Base-by-base conservation (phyloP, 92 coral and sea anemone species). In the Isaurus tuberculatus region DNA sequence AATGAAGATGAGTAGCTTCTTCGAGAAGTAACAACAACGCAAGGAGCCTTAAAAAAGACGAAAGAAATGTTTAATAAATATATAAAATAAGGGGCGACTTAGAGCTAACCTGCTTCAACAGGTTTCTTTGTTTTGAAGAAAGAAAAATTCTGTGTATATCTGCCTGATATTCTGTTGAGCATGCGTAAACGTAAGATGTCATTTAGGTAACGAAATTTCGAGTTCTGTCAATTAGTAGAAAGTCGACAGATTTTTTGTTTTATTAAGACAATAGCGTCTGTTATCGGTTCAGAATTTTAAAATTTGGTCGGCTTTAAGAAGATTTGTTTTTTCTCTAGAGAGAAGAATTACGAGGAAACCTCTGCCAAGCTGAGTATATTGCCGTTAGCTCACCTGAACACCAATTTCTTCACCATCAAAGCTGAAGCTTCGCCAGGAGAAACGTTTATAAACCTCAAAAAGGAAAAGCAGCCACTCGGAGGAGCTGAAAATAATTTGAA, bases 341-440 rank as follows among this genome's bases (percentile, higher is more conserved):
- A n/a, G 5, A n/a, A 20, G 0, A 2, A 8, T 55, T 55, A 19
- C 22, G 23, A n/a, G 23, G n/a, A 19, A 55, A 4, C 26, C 7
- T 55, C 22, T 22, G 63, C 22, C 22, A 1, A 55, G 22, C 16
- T 11, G 13, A 11, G 16, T 2, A 6, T 11, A 0, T 46, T 11
- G 53, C 16, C 16, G 53, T 37, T 25, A 19, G 28, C 92, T 69
- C 43, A 95, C 98, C 98, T 91, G 85, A 79, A 88, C 3, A 89
- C 90, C 17, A 91, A 79, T 32, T 91, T 92, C 79, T 88, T 92
- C 57, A 91, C 87, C 95, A 94, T 89, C 85, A 92, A 70, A 25
- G 89, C 83, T 1, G 97, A 91, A 10, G 92, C 92, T 31, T 97
- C 95, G 15, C 86, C 93, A 33, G 98, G 94, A 3, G 99, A 92